phyloP scores from a whole-genome alignment of 2,888 invertebrate species.

The Glomeris marginata region DNA sequence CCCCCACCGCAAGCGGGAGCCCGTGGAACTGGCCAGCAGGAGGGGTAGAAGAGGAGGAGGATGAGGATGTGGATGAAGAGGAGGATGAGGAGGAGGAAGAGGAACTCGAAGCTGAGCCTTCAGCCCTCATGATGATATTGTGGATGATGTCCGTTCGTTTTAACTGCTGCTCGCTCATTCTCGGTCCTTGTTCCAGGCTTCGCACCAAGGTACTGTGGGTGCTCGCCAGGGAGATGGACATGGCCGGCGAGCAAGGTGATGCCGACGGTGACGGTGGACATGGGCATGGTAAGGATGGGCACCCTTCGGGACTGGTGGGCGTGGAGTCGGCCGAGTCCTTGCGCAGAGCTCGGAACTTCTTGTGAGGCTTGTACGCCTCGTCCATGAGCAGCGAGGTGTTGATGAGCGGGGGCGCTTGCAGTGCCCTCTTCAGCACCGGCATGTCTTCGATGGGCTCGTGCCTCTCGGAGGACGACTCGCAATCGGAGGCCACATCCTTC shows the following conservation, averaged over 20 bases:
- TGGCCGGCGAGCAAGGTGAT: constrained; percentile 16
- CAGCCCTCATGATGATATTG: constrained; percentile 67
- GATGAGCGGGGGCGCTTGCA: constrained; percentile 81
- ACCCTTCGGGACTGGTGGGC: not conserved
- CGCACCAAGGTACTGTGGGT: constrained; percentile 52
- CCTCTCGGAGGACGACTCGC: constrained; percentile 34
- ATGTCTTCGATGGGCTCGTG: constrained; percentile 61
- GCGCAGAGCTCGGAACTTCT: constrained; percentile 58
- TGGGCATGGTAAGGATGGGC: not conserved
- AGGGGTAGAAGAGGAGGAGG: too few relatives aligned
- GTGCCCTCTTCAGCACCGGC: constrained; percentile 81
- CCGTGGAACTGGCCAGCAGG: not conserved
- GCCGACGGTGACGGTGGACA: not conserved
- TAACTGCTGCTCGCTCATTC: constrained; percentile 83
- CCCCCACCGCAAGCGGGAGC: too few relatives aligned
- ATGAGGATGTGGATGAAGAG: too few relatives aligned
- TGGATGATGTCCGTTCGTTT: constrained; percentile 85
- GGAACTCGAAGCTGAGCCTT: constrained; percentile 11
- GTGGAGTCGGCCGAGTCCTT: constrained; percentile 10
- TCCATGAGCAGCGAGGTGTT: constrained; percentile 77
- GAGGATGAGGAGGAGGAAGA: too few relatives aligned
- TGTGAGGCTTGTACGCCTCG: constrained; percentile 89
- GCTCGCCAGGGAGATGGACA: constrained; percentile 24
- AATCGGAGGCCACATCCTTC: constrained; percentile 15
- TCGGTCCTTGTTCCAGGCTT: constrained; percentile 80